Base-by-base conservation (phyloP, 2,888 invertebrate species). In the Apamea epomidion region DNA sequence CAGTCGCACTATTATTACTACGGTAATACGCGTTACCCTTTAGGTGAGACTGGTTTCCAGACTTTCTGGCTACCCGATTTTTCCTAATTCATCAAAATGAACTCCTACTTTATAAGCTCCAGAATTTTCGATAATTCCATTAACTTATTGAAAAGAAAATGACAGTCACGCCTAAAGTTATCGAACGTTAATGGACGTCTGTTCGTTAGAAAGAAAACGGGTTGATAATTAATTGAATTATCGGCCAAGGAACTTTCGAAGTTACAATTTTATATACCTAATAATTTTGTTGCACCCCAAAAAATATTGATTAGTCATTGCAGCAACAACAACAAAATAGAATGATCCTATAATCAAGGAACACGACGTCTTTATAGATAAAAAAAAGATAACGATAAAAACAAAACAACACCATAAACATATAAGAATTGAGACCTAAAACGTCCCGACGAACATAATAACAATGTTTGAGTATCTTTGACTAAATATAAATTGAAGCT, bases 311-410 rank as follows among this genome's bases (percentile, higher is more conserved):
- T 80, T 67, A 71, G 32, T 74, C 45, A 58, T 32, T 62, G 8
- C 62, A 21, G 8, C n/a, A 45, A 64, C n/a, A 60, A 60, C 32
- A 80, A 70, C 37, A 60, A 62, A 80, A 75, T 51, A 73, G 12
- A 58, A 70, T 42, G 21, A 74, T 73, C 21, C 4, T 69, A 60
- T 45, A 73, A 76, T 76, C 64, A 58, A 73, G 4, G 54, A 67
- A 81, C 68, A 84, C 2, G 14, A 81, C 76, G 65, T 58, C 48
- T 14, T 72, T 45, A 51, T 3, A 58, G 85, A 85, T 85, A 79
- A 78, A 65, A 79, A 48, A 51, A 25, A 75, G 84, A 85, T 85
- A 79, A 58, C 14, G 69, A 82, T 67, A 70, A 75, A 67, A 74
- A 60, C 72, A 78, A 69, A 75, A 73, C 16, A 72, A 62, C 29